Evolutionary conservation across 2,797 vertebrate species (phyloP), one percentile per base, ranked within the genome.

Genomic region (Gallinago stenura): DNA sequence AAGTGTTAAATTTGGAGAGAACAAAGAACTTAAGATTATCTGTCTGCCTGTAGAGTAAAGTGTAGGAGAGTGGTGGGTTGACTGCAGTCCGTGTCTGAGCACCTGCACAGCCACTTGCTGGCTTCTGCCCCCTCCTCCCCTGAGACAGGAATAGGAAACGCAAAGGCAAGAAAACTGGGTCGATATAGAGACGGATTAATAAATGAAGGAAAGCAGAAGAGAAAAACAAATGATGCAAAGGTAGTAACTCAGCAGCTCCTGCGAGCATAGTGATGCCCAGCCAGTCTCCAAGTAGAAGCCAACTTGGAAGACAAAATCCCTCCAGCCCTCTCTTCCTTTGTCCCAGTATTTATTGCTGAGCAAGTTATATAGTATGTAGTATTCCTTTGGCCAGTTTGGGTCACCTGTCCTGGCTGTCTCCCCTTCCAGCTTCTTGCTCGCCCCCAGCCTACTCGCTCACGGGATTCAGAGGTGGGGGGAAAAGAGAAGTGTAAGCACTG

Each of bases 391-490:
- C 12, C 26, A 16, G 1, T 83, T 57, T 61, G 21, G 5, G 11
- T 80, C 25, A 31, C 4, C 7, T 69, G 8, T 31, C 33, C 30
- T 72, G 18, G 2, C 25, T 78, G 1, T 5, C 1, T 70, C 31
- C 3, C 33, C 1, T 70, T 28, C 3, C 33, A 28, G 4, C 31
- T 65, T 51, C 14, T 39, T 73, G 28, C 5, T 4, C 5, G 9
- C 9, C 4, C 0, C 0, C 18, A 41, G 1, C 7, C 30, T 43
- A 5, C 7, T 65, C 2, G 0, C 37, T 15, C 56, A 3, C 7
- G 26, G 20, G 22, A 60, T n/a, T n/a, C 4, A 33, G 16, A 33
- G 8, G 8, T 6, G 16, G 18, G 24, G 2, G 3, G 6, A 12
- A 10, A 35, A 48, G 9, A 50, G 17, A 20, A 39, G 18, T 48